Percentiles rank a stretch among this genome's conserved stretches.
These are phyloP conservation scores for Eptatretus atami DNA, from an alignment of 2,797 vertebrate genomes.

Conservation along the genomic window DNA sequence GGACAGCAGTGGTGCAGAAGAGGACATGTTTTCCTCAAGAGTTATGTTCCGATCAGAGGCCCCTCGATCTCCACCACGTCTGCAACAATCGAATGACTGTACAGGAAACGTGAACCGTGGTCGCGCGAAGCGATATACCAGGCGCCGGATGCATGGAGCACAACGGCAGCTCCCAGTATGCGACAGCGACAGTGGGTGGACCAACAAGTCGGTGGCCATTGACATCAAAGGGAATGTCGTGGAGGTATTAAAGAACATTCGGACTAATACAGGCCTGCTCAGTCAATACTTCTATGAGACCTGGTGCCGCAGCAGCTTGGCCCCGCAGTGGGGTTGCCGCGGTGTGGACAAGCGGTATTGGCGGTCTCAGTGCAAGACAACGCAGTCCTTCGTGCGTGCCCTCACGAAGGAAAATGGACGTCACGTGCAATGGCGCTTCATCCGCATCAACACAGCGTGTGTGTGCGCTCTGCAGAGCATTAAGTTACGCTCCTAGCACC, in stretches of 20 bases:
- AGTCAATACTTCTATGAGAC: slow-evolving; percentile 95
- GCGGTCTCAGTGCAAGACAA: slow-evolving; percentile 94
- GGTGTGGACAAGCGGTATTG: slow-evolving; percentile 95
- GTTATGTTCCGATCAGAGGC: slow-evolving; percentile 14
- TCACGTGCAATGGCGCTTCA: slow-evolving; percentile 57
- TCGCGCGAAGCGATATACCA: too few relatives aligned
- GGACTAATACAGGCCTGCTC: slow-evolving; percentile 28
- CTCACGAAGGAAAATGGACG: slow-evolving; percentile 42
- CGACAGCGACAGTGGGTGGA: slow-evolving; percentile 73
- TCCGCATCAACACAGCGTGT: slow-evolving; percentile 88
- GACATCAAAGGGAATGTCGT: slow-evolving; percentile 41
- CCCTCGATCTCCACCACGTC: slow-evolving; percentile 14
- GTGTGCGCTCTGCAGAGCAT: slow-evolving; percentile 75
- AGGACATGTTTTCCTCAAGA: slow-evolving; percentile 16
- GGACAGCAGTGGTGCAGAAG: background rate
- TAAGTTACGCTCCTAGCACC: slow-evolving; percentile 38
- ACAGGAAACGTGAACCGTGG: too few relatives aligned
- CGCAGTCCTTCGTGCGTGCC: slow-evolving; percentile 61
- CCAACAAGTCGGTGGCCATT: slow-evolving; percentile 45
- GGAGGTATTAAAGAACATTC: slow-evolving; percentile 42
- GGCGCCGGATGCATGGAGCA: too few relatives aligned
- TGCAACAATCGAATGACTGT: slow-evolving; percentile 14
- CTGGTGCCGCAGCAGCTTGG: slow-evolving; percentile 31
- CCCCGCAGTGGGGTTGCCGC: slow-evolving; percentile 42
- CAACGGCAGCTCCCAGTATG: slow-evolving; percentile 76